Evolutionary conservation across 2,888 invertebrate species (phyloP).

Genomic region (Hydraecia micacea): DNA sequence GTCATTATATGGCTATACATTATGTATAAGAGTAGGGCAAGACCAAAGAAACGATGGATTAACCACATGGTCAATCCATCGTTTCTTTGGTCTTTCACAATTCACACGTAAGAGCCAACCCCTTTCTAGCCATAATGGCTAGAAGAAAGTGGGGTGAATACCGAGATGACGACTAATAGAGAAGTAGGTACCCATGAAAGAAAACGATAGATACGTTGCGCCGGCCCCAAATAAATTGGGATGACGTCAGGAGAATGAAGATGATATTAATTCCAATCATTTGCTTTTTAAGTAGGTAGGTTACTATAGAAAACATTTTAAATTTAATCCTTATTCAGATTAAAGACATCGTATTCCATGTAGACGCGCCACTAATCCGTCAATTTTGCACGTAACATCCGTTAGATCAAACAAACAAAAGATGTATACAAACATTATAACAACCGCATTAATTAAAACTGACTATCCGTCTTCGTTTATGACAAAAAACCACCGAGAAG

Average conservation of each 20-base stretch:
- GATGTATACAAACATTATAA: slow-evolving; percentile 49
- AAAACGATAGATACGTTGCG: not conserved
- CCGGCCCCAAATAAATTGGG: not conserved
- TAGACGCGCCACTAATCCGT: slow-evolving; percentile 34
- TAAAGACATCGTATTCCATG: not conserved
- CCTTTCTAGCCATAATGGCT: not conserved
- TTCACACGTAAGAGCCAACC: not conserved
- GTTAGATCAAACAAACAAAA: slow-evolving; percentile 52
- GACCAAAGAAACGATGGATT: not conserved
- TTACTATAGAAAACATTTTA: not conserved
- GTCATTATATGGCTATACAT: not conserved
- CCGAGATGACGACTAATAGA: not conserved
- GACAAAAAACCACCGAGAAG: slow-evolving; percentile 57
- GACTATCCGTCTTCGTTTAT: slow-evolving; percentile 56
- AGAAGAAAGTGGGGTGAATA: not conserved
- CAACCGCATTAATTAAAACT: slow-evolving; percentile 61
- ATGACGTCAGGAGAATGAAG: not conserved
- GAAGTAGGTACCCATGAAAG: not conserved
- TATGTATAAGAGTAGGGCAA: not conserved
- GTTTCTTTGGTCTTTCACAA: too few relatives aligned
- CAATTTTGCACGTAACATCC: slow-evolving; percentile 33
- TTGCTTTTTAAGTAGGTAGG: not conserved
- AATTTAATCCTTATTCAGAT: not conserved
- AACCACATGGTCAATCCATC: too few relatives aligned
- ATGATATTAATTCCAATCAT: not conserved